A percentile compares a stretch with the other conserved stretches of the same genome.
Evolutionary conservation across 2,797 vertebrate genomes (phyloP).

Genomic region (Tenualosa ilisha): DNA sequence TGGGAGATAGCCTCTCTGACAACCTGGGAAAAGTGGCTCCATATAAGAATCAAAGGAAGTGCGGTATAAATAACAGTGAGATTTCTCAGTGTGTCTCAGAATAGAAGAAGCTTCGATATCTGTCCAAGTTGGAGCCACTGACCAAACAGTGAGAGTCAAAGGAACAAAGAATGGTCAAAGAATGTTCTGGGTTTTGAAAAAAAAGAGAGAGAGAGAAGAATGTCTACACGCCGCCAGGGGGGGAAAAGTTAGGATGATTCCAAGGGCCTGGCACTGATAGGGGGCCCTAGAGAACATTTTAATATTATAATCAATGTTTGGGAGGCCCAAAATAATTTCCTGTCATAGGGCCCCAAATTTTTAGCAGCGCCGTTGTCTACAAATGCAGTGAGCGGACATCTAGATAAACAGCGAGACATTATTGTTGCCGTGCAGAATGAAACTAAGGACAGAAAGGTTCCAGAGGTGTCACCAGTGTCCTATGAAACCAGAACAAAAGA

Average conservation of each 20-base stretch:
- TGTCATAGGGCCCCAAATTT: too few relatives aligned
- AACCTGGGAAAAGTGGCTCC: constrained; percentile 42
- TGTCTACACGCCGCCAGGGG: too few relatives aligned
- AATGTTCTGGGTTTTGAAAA: not conserved
- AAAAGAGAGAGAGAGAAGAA: not conserved
- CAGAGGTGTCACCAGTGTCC: too few relatives aligned
- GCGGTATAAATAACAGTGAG: constrained; percentile 51
- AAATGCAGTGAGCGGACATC: not conserved
- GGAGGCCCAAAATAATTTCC: too few relatives aligned
- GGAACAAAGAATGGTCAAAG: too few relatives aligned
- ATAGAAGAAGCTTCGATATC: constrained; percentile 39
- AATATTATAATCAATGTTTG: too few relatives aligned
- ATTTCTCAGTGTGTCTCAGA: constrained; percentile 55
- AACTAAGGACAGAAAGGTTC: too few relatives aligned
- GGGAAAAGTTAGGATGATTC: too few relatives aligned
- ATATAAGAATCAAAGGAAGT: constrained; percentile 53
- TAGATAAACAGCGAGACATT: not conserved
- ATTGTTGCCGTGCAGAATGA: not conserved
- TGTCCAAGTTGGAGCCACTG: not conserved
- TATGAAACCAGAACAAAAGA: too few relatives aligned
- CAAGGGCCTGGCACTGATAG: too few relatives aligned
- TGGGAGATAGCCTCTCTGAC: constrained; percentile 36
- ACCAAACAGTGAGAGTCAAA: not conserved
- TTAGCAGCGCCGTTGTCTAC: too few relatives aligned
- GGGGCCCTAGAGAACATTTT: too few relatives aligned